Evolutionary conservation across 2,888 invertebrate genomes (phyloP), one percentile per base, ranked within the genome.

Genomic region (Xanthorhoe spadicearia): DNA sequence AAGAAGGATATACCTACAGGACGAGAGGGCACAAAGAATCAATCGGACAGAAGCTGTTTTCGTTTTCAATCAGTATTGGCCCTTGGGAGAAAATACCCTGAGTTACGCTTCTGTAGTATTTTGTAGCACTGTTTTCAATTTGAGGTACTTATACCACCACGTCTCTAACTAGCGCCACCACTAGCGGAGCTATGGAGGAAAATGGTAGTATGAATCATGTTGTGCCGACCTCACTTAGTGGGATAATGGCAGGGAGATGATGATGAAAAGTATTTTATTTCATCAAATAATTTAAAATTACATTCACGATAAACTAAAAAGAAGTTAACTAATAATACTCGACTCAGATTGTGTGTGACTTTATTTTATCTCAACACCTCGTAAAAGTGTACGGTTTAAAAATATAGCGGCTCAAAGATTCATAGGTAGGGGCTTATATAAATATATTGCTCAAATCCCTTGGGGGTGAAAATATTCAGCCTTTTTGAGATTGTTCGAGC

Each of bases 1-100:
- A 77, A 80, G 82, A 82, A 83, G 87, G 86, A 87, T 85, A 86
- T 82, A 86, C n/a, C n/a, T n/a, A n/a, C 83, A 77, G 74, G 78
- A 72, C 72, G 79, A 43, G 38, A 79, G 83, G 83, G 84, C 80
- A 83, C 87, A 85, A 84, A 85, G 87, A 90, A 89, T 90, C 90
- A 90, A 90, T 89, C 87, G 87, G 86, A 87, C 87, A 84, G 84
- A 86, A 86, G 83, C 87, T 90, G 90, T 91, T 91, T 90, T 89
- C 89, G 89, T 90, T 91, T 91, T 88, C 91, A 91, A 91, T 90
- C 91, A 91, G 84, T 83, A 83, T 77, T 79, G 82, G 81, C 88
- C 90, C 87, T 77, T 88, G 79, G 89, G 80, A 76, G 74, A 23
- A 75, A 74, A 72, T 77, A 80, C 77, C 74, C 72, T 74, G 17